Evolutionary conservation across 2,113 vertebrate genomes (phyloP), one percentile per base, ranked within the genome.

Genomic region (Rallus limicola): DNA sequence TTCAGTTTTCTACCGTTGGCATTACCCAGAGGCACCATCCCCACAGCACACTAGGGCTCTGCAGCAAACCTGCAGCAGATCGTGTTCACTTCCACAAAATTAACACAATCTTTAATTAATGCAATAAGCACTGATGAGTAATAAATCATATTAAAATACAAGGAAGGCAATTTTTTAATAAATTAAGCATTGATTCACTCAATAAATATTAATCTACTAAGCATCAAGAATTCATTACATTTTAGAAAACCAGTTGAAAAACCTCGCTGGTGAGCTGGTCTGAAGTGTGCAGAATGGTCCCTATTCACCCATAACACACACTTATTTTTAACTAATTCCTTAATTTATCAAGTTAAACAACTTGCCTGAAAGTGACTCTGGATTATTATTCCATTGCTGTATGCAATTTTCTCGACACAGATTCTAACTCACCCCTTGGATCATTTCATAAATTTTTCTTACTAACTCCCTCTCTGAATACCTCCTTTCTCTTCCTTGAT

Each of bases 71-170:
- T 76, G 82, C 86, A 42, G 81, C 86, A 48, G 83, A 92, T 89
- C 44, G 1, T 38, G 83, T 4, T 89, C 74, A 0, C 59, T 95
- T 92, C 74, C 81, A 87, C 78, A 91, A 91, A 96, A 95, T 96
- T 96, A 96, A 96, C 93, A 94, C 84, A 28, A 85, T 91, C 70
- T 89, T 93, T 96, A 95, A 97, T 97, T 96, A 93, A 96, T 85
- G 95, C 91, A 95, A 92, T 93, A 95, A 92, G 86, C 83, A 56
- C 93, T 77, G 93, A 97, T 89, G 91, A 96, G 93, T 94, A 95
- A 96, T 95, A 95, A 95, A 95, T 97, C 88, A 96, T 87, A 96
- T 94, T 95, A 94, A 96, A 96, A 97, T 76, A 95, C 88, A 96
- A 93, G 86, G 91, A 93, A 96, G 93, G 95, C 83, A 91, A 92